Evolutionary conservation across 2,888 invertebrate species (phyloP), one percentile per base, ranked within the genome.

Genomic region (Drosophila hawaiiensis): DNA sequence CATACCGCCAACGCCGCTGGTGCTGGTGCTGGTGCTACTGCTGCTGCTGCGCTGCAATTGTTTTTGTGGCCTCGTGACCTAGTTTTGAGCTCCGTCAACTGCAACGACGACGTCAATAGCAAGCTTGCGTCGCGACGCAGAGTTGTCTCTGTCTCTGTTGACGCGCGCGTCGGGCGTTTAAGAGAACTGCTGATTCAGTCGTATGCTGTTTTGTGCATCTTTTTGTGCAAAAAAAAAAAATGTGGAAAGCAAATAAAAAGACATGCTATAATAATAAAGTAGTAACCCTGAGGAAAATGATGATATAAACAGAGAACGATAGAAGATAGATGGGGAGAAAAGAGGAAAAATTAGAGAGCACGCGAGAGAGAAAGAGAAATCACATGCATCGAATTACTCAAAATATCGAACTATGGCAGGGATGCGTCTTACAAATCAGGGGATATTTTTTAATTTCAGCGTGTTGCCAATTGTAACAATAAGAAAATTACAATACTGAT

Each of bases 31-130:
- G 43, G 19, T n/a, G 12, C 43, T 47, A 6, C 43, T 60, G 33
- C 59, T 69, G 66, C 67, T 73, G 76, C 76, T 78, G 82, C 73
- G 47, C 25, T 88, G 84, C 78, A 88, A 81, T 84, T 88, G 82
- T 85, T 91, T 82, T 91, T 90, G 84, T 88, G 91, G 91, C 91
- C 91, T 89, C 89, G 82, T 91, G 91, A 91, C 91, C 91, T 70
- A 91, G 82, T 90, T 91, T 83, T 68, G 56, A 78, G 84, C 87
- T 83, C 83, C 84, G 90, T 83, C 80, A 80, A 86, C 90, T 89
- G 89, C 90, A 90, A 78, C 89, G 90, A 80, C 72, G 49, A 63
- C 50, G 56, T 35, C 63, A 73, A 59, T 61, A 73, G 68, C 78
- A 54, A 28, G 29, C n/a, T 29, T 56, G 43, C 56, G 74, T 39